Evolutionary conservation across 2,888 invertebrate genomes (phyloP).

Genomic region (Gymnocheta viridis): DNA sequence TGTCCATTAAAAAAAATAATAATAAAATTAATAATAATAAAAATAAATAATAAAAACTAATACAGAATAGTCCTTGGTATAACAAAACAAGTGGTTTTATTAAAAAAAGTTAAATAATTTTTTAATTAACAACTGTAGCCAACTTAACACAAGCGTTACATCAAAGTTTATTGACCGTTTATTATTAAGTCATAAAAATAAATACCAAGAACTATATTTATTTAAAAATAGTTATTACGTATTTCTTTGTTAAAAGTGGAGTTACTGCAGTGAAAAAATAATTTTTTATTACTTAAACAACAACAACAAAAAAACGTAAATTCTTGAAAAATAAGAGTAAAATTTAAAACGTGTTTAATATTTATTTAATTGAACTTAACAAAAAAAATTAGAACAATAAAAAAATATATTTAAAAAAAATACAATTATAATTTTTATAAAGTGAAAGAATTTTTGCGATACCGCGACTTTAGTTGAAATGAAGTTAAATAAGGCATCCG

Average conservation of each 20-base stretch:
- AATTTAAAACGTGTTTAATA: constrained; percentile 16
- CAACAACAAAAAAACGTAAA: neutral
- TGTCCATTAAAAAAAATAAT: neutral
- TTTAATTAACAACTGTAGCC: constrained; percentile 15
- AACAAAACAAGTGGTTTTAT: constrained; percentile 8
- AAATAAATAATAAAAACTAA: neutral
- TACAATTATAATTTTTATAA: constrained; percentile 13
- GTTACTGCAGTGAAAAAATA: neutral
- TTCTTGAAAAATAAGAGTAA: neutral
- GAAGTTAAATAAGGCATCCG: constrained; percentile 77
- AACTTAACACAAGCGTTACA: neutral
- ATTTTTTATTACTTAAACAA: constrained; percentile 1
- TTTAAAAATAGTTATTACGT: neutral
- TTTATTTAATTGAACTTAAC: neutral
- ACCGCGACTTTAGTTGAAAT: constrained; percentile 70
- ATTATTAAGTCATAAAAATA: neutral
- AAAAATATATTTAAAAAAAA: neutral
- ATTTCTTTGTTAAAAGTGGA: neutral
- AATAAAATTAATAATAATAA: constrained; percentile 10
- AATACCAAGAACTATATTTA: neutral
- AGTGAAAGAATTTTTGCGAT: constrained; percentile 40
- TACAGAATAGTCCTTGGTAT: constrained; percentile 8
- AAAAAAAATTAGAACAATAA: constrained; percentile 13
- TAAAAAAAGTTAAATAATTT: neutral
- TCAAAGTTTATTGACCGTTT: constrained; percentile 49